Base-by-base conservation (phyloP, 2,113 vertebrate genomes). In the Hippolais icterina region DNA sequence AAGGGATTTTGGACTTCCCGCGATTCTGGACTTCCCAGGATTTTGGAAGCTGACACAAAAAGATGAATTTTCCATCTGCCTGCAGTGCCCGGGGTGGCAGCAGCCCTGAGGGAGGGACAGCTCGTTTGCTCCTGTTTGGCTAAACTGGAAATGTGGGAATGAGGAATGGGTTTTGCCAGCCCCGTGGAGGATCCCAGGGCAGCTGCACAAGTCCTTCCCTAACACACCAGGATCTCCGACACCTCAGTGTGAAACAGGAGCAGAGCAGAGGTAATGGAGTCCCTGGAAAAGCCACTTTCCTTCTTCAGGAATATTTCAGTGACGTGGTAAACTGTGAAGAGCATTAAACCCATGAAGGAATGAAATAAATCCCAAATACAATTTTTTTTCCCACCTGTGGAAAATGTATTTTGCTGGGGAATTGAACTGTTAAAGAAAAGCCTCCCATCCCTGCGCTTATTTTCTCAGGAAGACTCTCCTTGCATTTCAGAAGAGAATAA, bases 201-300 rank as follows among this genome's bases (percentile, higher is more conserved):
- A 11, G 46, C 76, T 59, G 66, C 31, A 22, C 54, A 3, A 31
- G 5, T 3, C 11, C 4, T 22, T 20, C 60, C 8, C 0, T 4
- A 6, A 2, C 29, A 3, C 27, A 3, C 0, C 2, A 54, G 24
- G 53, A 22, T 13, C 44, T 15, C 12, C 12, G 31, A 1, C 7
- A 1, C 9, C 9, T 12, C 75, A 0, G 1, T 0, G 39, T 1
- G 35, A 4, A 28, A 21, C 22, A 11, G 15, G 65, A 78, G 14
- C 61, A 21, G 13, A n/a, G 65, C 78, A 53, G 42, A 50, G 61
- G 7, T 1, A 3, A 47, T 66, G n/a, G 11, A 12, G 18, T 4
- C 85, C 28, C 3, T 11, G 15, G 54, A 19, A 39, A 65, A 49
- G 85, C 65, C 41, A n/a, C 61, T 66, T 79, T 22, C 27, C n/a